Evolutionary conservation across 2,797 vertebrate species (phyloP), one percentile per base, ranked within the genome.

Genomic region (Remorina albescens): DNA sequence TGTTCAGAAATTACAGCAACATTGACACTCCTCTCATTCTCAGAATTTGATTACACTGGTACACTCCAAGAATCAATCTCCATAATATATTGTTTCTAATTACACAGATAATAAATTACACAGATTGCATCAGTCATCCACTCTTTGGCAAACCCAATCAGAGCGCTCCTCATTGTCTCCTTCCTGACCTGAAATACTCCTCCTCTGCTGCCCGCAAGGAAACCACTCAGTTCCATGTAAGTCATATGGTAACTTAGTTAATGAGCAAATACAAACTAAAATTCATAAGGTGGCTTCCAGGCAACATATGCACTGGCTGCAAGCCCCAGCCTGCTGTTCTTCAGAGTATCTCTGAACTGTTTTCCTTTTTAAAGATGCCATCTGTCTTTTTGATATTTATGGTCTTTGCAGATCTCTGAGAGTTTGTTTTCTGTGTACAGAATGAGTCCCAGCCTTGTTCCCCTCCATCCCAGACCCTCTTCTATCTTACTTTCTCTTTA

Each of bases 191-290:
- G 18, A 34, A 65, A 39, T 23, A 32, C 32, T 12, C 18, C 8
- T 59, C 55, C 12, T 15, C 63, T 57, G 34, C 73, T 73, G 59
- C 54, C 41, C 8, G 4, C 12, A 10, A 58, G 57, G 64, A 71
- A 68, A 68, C 58, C 16, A 21, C 54, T 61, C 26, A 15, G 9
- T 37, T 26, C 32, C 55, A 36, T 64, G 9, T 59, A 74, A 73
- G 56, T 89, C 87, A 85, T 84, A 79, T 87, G 83, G 59, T 34
- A 74, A 49, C 65, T 62, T 64, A 60, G 41, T 80, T 87, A 90
- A 85, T 85, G 63, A 81, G 68, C 57, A 80, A 75, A 75, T n/a
- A 71, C 71, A 77, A 71, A 84, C 85, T 79, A 76, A 80, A 75
- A 87, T 85, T 82, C 74, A 86, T 63, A 59, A 16, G 49, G 44